Conservation (phyloP, 1,140 invertebrate species). For the Goniozus legneri region DNA sequence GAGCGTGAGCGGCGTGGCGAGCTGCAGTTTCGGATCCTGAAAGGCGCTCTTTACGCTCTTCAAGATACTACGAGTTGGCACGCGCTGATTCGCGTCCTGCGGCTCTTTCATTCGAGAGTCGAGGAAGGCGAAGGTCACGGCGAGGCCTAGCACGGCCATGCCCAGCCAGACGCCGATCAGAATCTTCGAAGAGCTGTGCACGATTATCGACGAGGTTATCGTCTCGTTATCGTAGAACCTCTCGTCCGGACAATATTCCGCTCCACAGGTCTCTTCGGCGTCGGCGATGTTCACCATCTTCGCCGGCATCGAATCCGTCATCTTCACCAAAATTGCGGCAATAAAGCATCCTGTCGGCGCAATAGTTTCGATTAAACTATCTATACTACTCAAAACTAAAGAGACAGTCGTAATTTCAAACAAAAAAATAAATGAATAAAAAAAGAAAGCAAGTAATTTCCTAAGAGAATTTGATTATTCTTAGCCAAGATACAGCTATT, state of each 20-base stretch:
- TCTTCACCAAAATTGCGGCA: conserved; percentile 35
- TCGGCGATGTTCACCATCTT: conserved; percentile 19
- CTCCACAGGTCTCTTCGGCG: conserved; percentile 38
- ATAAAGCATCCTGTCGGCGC: conserved; percentile 39
- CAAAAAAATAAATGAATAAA: too few species aligned
- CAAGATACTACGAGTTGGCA: conserved; percentile 27
- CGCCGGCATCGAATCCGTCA: conserved; percentile 28
- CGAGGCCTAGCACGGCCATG: conserved; percentile 53
- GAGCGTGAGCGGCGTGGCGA: conserved; percentile 63
- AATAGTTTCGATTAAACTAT: too few species aligned
- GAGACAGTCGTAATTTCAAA: too few species aligned
- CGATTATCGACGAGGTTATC: conserved; percentile 43
- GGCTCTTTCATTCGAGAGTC: conserved; percentile 50
- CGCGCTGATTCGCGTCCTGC: conserved; percentile 34
- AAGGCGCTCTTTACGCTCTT: conserved; percentile 47
- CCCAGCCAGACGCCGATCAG: conserved; percentile 57
- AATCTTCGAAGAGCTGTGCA: conserved; percentile 48
- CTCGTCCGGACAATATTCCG: conserved; percentile 43
- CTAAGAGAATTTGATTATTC: too few species aligned
- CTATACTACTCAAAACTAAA: too few species aligned
- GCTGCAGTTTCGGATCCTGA: conserved; percentile 56
- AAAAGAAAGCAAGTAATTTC: background rate
- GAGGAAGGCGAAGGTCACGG: conserved; percentile 55
- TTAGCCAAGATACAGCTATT: too few species aligned
- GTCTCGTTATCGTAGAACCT: conserved; percentile 36